Evolutionary conservation across 2,113 vertebrate genomes (phyloP).

Genomic region (Edolisoma coerulescens): DNA sequence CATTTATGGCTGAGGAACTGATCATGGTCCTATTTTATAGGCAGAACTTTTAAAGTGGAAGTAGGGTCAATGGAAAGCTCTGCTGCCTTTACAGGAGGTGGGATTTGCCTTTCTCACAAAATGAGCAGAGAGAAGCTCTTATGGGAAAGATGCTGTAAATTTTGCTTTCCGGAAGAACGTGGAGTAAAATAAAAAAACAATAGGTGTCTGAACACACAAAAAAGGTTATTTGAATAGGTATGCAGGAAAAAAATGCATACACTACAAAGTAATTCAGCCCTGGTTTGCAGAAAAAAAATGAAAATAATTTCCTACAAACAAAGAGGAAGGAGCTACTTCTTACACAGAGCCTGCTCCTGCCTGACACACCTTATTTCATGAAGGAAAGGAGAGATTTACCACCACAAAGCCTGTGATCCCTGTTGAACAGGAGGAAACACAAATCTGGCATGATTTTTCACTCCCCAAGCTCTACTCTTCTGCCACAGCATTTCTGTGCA

Average conservation of each 20-base stretch:
- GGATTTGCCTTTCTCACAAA: not conserved
- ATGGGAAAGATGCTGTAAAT: fast-evolving
- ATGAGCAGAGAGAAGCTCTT: not conserved
- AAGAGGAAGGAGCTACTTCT: not conserved
- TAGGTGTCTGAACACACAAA: not conserved
- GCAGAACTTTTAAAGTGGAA: not conserved
- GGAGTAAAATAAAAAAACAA: not conserved
- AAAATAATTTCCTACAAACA: not conserved
- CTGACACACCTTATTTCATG: not conserved
- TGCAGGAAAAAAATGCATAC: too few relatives aligned
- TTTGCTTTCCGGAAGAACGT: not conserved
- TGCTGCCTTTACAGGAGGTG: not conserved
- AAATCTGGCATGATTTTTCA: not conserved
- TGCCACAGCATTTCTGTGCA: not conserved
- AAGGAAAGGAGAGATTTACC: not conserved
- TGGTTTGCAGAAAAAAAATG: not conserved
- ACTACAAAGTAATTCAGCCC: not conserved
- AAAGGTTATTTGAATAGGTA: not conserved
- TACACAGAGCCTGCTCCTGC: not conserved
- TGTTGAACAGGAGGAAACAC: not conserved
- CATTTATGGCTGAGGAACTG: not conserved
- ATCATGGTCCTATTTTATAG: not conserved
- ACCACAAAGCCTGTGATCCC: not conserved
- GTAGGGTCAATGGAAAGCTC: not conserved
- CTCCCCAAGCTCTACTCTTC: not conserved